A percentile compares a stretch with the other conserved stretches of the same genome.
phyloP scores from a whole-genome alignment of 2,888 invertebrate species.

The Netelia fuscicornis region DNA sequence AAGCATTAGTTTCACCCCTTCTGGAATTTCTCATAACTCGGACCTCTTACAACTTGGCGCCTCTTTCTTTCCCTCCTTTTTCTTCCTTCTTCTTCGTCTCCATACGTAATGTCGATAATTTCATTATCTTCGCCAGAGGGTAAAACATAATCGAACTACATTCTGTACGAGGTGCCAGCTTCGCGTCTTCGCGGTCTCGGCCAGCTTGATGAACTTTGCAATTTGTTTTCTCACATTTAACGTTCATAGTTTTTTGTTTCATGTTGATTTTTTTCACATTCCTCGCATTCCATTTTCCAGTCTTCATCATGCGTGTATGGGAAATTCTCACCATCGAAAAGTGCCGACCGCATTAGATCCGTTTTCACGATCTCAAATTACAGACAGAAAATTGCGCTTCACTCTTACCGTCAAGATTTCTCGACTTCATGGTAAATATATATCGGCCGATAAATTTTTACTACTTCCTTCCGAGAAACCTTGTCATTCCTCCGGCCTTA shows the following conservation, averaged over 20 bases:
- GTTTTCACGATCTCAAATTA: slow-evolving; percentile 52
- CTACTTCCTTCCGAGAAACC: slow-evolving; percentile 18
- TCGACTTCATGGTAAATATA: background rate
- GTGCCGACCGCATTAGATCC: background rate
- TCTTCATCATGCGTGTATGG: background rate
- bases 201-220: background rate
- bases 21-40: slow-evolving; percentile 7
- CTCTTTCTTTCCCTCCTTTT: slow-evolving; percentile 5
- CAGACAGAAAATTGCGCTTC: slow-evolving; percentile 36
- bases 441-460: slow-evolving; percentile 6
- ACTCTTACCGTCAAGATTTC: slow-evolving; percentile 8
- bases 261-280: slow-evolving; percentile 7
- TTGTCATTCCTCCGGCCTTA: background rate
- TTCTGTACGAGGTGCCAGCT: background rate
- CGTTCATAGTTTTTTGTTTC: background rate
- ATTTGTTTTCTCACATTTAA: slow-evolving; percentile 6
- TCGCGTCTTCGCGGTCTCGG: background rate
- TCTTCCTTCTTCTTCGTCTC: background rate
- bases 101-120: slow-evolving; percentile 34
- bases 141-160: slow-evolving; percentile 2
- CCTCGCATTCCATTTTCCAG: slow-evolving; percentile 38
- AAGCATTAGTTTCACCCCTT: background rate
- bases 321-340: slow-evolving; percentile 45
- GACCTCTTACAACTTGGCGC: slow-evolving; percentile 17
- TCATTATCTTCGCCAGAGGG: slow-evolving; percentile 16